phyloP scores from a whole-genome alignment of 2,113 vertebrate genomes.

The Malurus cyaneus region DNA sequence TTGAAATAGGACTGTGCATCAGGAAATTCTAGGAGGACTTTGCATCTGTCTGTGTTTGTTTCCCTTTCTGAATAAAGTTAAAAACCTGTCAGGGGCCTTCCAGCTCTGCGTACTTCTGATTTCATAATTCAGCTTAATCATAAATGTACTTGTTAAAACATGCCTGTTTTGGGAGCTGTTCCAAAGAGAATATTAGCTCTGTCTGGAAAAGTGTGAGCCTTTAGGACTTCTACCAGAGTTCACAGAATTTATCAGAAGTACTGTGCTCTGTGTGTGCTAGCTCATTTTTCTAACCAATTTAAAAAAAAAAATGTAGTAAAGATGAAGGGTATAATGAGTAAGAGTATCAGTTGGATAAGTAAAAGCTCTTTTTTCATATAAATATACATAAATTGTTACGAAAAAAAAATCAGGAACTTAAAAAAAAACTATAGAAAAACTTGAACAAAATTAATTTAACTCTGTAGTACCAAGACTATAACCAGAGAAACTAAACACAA shows the following conservation, averaged over 20 bases:
- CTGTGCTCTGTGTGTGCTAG: not conserved
- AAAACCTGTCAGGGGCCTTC: not conserved
- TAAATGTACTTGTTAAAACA: slow-evolving; percentile 38
- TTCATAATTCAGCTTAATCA: slow-evolving; percentile 8
- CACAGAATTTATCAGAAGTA: not conserved
- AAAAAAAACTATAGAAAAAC: not conserved
- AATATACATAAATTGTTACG: not conserved
- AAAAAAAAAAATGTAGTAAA: not conserved
- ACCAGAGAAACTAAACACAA: not conserved
- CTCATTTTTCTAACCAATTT: not conserved
- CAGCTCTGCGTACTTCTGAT: not conserved
- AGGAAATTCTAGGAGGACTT: not conserved
- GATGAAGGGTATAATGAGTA: not conserved
- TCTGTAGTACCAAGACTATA: not conserved
- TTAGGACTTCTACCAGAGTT: not conserved
- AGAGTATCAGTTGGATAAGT: not conserved
- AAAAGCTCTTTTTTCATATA: not conserved
- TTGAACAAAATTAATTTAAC: not conserved
- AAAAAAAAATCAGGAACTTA: not conserved
- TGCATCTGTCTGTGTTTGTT: not conserved
- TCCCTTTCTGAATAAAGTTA: not conserved
- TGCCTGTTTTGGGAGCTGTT: not conserved
- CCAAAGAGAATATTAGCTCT: slow-evolving; percentile 15
- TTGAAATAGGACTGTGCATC: not conserved
- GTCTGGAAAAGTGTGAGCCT: not conserved